Evolutionary conservation across 1,140 invertebrate species (phyloP), one percentile per base, ranked within the genome.

Genomic region (Drusus annulatus): DNA sequence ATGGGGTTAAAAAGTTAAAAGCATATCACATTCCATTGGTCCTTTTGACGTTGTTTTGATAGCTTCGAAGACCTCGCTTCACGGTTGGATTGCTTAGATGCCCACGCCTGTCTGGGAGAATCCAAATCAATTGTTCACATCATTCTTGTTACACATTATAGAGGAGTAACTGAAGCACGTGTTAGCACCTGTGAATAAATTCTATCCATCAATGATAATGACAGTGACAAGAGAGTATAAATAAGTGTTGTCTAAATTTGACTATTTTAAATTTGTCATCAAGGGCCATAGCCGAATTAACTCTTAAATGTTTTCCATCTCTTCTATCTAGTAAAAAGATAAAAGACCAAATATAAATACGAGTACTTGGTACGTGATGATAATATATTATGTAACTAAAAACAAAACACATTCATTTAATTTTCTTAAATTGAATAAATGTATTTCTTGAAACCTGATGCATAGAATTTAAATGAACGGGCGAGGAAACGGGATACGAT

Each of bases 11-110:
- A 80, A 76, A 52, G 76, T 78, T 76, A 62, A 63, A 80, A 76
- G 76, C 79, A 69, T 65, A 63, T 77, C 74, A 60, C 82, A 79
- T 83, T 83, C 82, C 81, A 21, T 51, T 17, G 60, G 17, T 76
- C 51, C 79, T 79, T 77, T 78, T 82, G 76, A 83, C 79, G 79
- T 83, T 83, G 82, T 81, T 81, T 83, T 75, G 69, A 76, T 76
- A 45, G 75, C 31, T 51, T 75, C 79, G 75, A 83, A 78, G 60
- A 28, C 50, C 1, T 50, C 76, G 54, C 80, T 83, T 83, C 79
- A 80, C 76, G 79, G 56, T 76, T 80, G 58, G 81, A 83, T 78
- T 71, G 65, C 23, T 28, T 74, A 19, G 28, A 68, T 21, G 45
- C 69, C 58, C 54, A 76, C 71, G 80, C 56, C 54, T 78, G 75